Conservation (phyloP, 2,797 vertebrate species). For the Aphelocoma californica region DNA sequence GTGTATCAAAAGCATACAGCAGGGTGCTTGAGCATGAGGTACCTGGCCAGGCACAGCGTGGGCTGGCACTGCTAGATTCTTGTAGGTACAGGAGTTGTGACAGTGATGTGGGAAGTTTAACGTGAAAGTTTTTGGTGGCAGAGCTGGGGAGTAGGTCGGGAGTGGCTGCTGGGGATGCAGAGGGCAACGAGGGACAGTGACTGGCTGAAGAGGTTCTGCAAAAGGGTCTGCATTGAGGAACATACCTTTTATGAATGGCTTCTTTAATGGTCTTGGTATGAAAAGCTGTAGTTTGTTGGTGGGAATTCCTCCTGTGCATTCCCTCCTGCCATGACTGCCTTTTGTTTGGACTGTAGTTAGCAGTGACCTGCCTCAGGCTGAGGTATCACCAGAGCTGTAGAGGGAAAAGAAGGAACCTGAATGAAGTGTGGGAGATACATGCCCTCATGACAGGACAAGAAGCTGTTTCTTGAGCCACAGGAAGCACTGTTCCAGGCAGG, state of each 20-base stretch:
- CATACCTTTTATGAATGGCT: neutral
- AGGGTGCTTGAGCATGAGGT: neutral
- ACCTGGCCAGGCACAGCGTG: neutral
- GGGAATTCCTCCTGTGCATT: neutral
- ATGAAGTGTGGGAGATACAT: accelerated
- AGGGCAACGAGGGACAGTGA: too few species aligned
- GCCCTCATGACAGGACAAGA: neutral
- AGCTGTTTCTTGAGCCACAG: neutral
- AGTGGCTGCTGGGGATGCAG: neutral
- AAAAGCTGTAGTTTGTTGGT: neutral
- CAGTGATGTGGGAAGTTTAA: neutral
- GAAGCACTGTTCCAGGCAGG: neutral
- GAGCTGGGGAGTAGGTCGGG: neutral
- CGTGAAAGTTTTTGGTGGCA: neutral
- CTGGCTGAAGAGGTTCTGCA: neutral
- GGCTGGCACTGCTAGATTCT: neutral
- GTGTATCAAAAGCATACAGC: neutral
- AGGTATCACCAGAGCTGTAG: neutral
- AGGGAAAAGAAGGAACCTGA: neutral
- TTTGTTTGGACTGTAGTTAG: neutral
- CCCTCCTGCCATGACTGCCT: neutral
- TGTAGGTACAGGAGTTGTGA: neutral
- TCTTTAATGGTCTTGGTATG: neutral
- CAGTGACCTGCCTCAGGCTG: neutral
- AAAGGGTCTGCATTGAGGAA: neutral